Conservation (phyloP, 30 jellyfish, hydroid and myxozoan species). For the Pseudorhiza aurosa region DNA sequence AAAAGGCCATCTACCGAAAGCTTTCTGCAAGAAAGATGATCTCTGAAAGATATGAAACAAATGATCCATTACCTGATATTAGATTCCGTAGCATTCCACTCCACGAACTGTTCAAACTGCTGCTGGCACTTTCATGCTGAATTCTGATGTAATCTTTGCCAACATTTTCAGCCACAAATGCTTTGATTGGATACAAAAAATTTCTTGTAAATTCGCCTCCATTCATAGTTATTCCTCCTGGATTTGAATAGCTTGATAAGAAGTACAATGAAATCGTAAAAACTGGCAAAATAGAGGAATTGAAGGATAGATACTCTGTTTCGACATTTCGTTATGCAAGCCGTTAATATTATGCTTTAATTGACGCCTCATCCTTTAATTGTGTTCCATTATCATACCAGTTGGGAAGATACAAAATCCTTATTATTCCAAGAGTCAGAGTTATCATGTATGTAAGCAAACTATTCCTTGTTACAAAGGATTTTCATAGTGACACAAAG, state of each 20-base stretch:
- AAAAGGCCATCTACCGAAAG: background rate
- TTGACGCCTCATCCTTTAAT: background rate
- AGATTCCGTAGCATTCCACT: conserved; percentile 1
- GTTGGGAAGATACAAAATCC: too few relatives aligned
- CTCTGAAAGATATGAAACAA: background rate
- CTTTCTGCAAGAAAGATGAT: background rate
- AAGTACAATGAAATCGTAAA: background rate
- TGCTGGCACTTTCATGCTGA: background rate
- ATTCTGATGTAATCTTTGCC: conserved; percentile 10
- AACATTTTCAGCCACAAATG: background rate
- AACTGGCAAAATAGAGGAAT: too few relatives aligned
- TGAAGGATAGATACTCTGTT: background rate
- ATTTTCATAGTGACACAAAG: too few relatives aligned
- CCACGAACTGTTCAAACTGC: conserved; percentile 1
- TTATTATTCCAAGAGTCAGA: too few relatives aligned
- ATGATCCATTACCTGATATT: background rate
- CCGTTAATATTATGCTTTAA: too few relatives aligned
- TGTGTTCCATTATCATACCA: background rate
- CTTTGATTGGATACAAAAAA: conserved; percentile 1
- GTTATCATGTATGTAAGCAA: too few relatives aligned
- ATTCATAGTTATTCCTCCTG: background rate
- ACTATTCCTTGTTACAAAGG: too few relatives aligned
- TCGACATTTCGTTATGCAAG: background rate
- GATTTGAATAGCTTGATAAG: background rate
- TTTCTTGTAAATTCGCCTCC: conserved; percentile 1